phyloP scores from a whole-genome alignment of 2,888 invertebrate species.

The Drosophila anomalipes region DNA sequence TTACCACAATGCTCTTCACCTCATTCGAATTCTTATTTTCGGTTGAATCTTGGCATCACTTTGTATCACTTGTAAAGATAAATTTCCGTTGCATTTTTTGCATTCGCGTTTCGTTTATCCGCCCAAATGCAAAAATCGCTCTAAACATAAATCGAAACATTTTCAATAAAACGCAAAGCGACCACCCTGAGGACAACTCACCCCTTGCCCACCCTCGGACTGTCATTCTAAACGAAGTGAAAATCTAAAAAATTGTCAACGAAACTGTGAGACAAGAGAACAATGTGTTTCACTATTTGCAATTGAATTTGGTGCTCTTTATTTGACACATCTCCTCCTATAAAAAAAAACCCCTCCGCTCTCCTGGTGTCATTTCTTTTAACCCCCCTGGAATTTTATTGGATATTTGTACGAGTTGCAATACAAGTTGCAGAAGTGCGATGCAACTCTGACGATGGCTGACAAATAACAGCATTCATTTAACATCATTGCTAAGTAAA shows the following conservation, averaged over 20 bases:
- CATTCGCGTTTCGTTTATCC: conserved; percentile 52
- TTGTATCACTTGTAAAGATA: conserved; percentile 16
- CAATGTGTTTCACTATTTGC: conserved; percentile 71
- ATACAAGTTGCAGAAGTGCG: conserved; percentile 4
- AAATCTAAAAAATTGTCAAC: conserved; percentile 66
- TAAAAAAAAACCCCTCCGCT: background rate
- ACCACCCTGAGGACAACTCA: background rate
- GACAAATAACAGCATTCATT: conserved; percentile 13
- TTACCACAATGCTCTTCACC: background rate
- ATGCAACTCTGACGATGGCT: background rate
- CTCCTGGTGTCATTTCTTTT: background rate
- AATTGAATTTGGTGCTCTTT: conserved; percentile 71
- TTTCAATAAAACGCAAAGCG: conserved; percentile 70
- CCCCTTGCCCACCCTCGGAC: background rate
- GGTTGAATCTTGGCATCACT: background rate
- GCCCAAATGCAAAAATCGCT: conserved; percentile 74
- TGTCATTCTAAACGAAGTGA: conserved; percentile 24
- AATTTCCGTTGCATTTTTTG: conserved; percentile 60
- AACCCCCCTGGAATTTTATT: conserved; percentile 27
- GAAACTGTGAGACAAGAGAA: conserved; percentile 64
- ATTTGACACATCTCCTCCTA: conserved; percentile 43
- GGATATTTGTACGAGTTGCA: conserved; percentile 29
- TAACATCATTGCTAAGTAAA: background rate
- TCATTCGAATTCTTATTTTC: background rate
- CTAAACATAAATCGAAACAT: conserved; percentile 78